These are phyloP conservation scores for Halictus rubicundus DNA, from an alignment of 1,140 invertebrate genomes.

Conservation along the genomic window DNA sequence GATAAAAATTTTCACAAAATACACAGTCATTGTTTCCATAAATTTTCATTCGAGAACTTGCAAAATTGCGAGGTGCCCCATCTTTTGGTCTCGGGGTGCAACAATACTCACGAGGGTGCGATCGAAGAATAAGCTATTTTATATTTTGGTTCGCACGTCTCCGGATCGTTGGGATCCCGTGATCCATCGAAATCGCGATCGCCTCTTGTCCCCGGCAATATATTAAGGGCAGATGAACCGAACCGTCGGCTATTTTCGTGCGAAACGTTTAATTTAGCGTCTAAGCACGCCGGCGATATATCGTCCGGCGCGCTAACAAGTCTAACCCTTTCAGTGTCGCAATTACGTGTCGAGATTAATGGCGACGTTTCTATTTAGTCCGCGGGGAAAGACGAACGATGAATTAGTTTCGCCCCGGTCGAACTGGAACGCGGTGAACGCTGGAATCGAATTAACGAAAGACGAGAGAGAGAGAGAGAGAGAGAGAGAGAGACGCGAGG, in stretches of 20 bases:
- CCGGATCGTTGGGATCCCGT: no score
- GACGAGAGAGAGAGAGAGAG: not conserved
- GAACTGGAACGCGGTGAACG: not conserved
- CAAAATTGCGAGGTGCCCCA: no score
- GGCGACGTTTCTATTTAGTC: conserved; percentile 50
- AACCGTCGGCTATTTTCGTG: conserved; percentile 41
- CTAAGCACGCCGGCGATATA: conserved; percentile 47
- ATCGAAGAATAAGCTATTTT: no score
- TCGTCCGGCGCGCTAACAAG: conserved; percentile 49
- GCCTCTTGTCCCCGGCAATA: conserved; percentile 21
- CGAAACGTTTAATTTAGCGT: conserved; percentile 51
- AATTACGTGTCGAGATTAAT: conserved; percentile 50
- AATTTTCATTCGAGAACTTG: no score
- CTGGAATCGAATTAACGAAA: not conserved
- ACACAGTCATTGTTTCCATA: no score
- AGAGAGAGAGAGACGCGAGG: no score
- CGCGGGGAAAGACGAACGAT: conserved; percentile 34
- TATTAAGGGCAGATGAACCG: conserved; percentile 49
- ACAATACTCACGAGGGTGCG: no score
- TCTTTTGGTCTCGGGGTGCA: no score
- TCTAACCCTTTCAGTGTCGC: conserved; percentile 50
- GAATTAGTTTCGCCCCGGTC: conserved; percentile 35
- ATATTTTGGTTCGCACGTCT: no score
- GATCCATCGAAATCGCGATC: conserved; percentile 23
- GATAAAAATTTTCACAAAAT: no score